These are phyloP conservation scores for Lophius americanus DNA, from an alignment of 2,797 vertebrate genomes.

Conservation along the genomic window DNA sequence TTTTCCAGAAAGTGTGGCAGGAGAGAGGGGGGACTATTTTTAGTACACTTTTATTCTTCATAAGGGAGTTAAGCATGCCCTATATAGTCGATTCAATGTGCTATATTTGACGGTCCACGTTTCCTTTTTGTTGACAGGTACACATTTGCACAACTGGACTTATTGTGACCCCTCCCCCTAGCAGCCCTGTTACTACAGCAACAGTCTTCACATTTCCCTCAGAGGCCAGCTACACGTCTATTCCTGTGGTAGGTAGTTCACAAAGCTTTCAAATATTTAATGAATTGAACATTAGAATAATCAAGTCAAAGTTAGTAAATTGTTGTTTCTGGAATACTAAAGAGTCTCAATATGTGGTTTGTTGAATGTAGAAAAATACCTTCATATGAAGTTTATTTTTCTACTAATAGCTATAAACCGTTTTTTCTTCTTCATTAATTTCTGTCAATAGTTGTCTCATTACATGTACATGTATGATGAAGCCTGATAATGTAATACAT, in stretches of 20 bases:
- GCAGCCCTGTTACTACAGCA: conserved; percentile 95
- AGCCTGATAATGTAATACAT: neutral
- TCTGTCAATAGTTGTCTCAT: neutral
- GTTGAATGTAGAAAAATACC: neutral
- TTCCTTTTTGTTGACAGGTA: conserved; percentile 82
- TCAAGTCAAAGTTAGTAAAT: neutral
- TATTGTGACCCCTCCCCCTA: conserved; percentile 96
- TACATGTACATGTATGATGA: neutral
- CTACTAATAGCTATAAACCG: neutral
- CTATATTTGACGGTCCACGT: conserved; percentile 30
- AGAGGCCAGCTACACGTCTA: conserved; percentile 88
- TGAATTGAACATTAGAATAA: neutral
- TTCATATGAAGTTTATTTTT: neutral
- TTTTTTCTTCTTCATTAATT: neutral
- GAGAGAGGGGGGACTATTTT: conserved; percentile 8
- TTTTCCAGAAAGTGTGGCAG: conserved; percentile 47
- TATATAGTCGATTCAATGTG: neutral
- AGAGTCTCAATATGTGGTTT: neutral
- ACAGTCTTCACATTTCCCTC: conserved; percentile 95
- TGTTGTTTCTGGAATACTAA: conserved; percentile 6
- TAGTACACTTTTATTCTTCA: conserved; percentile 2
- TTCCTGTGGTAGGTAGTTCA: conserved; percentile 78
- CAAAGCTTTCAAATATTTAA: neutral
- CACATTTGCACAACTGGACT: conserved; percentile 97
- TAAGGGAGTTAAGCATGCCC: conserved; percentile 2